A percentile compares a stretch with the other conserved stretches of the same genome.
Conservation (phyloP, 2,888 invertebrate species). For the Orthosia incerta region DNA sequence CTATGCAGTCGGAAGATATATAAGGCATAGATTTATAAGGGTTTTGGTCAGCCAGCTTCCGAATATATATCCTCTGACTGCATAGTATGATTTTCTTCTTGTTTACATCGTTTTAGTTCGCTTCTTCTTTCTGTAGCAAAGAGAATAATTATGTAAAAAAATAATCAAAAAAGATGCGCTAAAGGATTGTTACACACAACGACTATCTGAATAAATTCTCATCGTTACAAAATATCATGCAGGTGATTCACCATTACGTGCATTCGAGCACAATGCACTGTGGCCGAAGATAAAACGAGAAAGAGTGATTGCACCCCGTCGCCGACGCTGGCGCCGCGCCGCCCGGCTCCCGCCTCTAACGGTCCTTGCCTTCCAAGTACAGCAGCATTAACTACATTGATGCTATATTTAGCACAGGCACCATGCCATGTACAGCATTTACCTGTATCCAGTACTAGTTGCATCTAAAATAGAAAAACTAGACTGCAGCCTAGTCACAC, state of each 20-base stretch:
- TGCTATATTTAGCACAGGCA: conserved; percentile 81
- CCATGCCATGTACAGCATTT: conserved; percentile 57
- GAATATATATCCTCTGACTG: too few species aligned
- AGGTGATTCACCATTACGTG: conserved; percentile 60
- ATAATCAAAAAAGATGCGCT: too few species aligned
- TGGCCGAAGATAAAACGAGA: conserved; percentile 66
- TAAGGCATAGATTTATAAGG: too few species aligned
- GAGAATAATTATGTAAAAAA: too few species aligned
- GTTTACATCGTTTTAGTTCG: too few species aligned
- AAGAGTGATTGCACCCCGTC: conserved; percentile 76
- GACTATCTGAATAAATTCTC: conserved; percentile 40
- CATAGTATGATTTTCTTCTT: too few species aligned
- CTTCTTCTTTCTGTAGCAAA: too few species aligned
- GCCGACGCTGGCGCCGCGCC: conserved; percentile 75
- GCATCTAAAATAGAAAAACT: conserved; percentile 58
- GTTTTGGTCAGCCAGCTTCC: too few species aligned
- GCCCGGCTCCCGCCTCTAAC: conserved; percentile 81
- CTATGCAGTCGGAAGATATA: too few species aligned
- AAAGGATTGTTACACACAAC: conserved; percentile 10
- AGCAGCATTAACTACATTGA: conserved; percentile 76
- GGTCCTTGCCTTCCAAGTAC: conserved; percentile 83
- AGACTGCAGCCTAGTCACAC: conserved; percentile 47
- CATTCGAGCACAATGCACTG: conserved; percentile 55
- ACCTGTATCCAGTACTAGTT: conserved; percentile 56
- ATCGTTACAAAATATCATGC: conserved; percentile 51